Evolutionary conservation across 2,797 vertebrate species (phyloP).

Genomic region (Pampus argenteus): DNA sequence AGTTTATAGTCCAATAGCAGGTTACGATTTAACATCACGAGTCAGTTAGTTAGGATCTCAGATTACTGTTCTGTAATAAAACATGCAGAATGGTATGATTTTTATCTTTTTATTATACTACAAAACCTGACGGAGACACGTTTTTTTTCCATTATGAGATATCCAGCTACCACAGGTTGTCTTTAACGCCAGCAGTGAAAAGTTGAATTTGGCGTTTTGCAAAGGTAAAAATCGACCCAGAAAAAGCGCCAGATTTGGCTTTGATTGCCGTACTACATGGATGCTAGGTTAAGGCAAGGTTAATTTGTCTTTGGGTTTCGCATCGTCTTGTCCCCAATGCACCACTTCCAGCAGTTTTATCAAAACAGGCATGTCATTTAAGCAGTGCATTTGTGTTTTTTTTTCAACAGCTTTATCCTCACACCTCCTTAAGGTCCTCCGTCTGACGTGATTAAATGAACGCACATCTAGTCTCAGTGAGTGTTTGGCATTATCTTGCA

Average conservation of each 20-base stretch:
- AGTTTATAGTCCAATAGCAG: neutral
- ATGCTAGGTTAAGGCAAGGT: neutral
- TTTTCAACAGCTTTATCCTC: slow-evolving; percentile 22
- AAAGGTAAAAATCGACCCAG: neutral
- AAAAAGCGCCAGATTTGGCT: neutral
- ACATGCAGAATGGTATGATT: neutral
- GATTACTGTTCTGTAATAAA: neutral
- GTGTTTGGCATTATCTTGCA: slow-evolving; percentile 2
- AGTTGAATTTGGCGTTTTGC: neutral
- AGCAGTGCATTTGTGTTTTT: slow-evolving; percentile 8
- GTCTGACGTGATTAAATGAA: slow-evolving; percentile 22
- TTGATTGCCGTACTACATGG: slow-evolving; percentile 1
- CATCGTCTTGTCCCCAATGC: neutral
- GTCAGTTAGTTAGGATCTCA: neutral
- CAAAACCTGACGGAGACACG: neutral
- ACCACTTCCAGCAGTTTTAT: slow-evolving; percentile 7
- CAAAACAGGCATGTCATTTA: slow-evolving; percentile 6
- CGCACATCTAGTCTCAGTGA: slow-evolving; percentile 1
- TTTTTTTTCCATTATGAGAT: neutral
- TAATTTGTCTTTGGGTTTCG: neutral
- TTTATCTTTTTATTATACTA: neutral
- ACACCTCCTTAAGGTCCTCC: slow-evolving; percentile 12
- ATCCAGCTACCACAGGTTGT: neutral
- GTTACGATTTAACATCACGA: neutral
- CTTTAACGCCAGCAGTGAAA: too few species aligned